Base-by-base conservation (phyloP, 2,113 vertebrate species). In the Sinocyclocheilus anophthalmus region DNA sequence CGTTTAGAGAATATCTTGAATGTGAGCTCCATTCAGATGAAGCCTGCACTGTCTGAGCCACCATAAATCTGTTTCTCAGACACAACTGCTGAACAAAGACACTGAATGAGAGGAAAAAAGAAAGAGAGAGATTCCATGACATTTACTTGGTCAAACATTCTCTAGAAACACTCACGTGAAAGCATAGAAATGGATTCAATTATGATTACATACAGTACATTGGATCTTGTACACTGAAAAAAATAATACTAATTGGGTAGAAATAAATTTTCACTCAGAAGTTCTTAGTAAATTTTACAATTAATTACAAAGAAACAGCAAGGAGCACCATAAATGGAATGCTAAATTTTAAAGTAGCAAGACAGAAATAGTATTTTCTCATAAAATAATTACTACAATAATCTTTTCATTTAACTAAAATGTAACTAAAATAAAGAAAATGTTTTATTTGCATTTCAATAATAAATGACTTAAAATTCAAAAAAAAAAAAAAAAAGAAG, bases 41-140 rank as follows among this genome's bases (percentile, higher is more conserved):
- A 63, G 33, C 5, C 55, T 80, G 20, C 77, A 16, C 33, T 79
- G 53, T 61, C 33, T 80, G 12, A 42, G 13, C 30, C 33, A 0
- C n/a, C 57, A 80, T 80, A 80, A 80, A 80, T 79, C 77, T 24
- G 76, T 57, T 59, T 37, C n/a, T 53, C 76, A 77, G 42, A 20
- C 16, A 84, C 63, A 33, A 84, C 24, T 69, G 18, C 14, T 8
- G 14, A 63, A 85, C 48, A 83, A 76, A 65, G 33, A 65, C 48
- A 7, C 3, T 8, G 30, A 55, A 30, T 67, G n/a, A 48, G 55
- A 39, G 33, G 50, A n/a, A n/a, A 24, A 73, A 76, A 61, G 69
- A 57, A 48, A 57, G 33, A 87, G 61, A 77, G 59, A 77, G 45
- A 76, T 76, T 76, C 45, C 45, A 16, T 14, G 73, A 12, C 10